Evolutionary conservation across 2,113 vertebrate species (phyloP).

Genomic region (Deroptyus accipitrinus): DNA sequence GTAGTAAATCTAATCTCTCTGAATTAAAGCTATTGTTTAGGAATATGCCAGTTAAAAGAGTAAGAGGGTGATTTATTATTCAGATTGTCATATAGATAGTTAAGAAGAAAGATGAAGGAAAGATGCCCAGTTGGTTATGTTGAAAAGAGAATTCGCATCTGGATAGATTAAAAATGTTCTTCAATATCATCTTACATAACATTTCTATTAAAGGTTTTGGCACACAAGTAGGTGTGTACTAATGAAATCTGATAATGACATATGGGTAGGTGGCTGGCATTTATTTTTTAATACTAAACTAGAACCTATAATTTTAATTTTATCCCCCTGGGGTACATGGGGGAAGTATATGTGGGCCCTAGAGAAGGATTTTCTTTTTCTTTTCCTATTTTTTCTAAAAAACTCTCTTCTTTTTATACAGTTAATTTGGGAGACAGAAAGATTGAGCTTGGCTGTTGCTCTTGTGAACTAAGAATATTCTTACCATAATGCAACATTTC

Average conservation of each 20-base stretch:
- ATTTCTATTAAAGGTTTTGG: not conserved
- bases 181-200: not conserved
- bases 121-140: not conserved
- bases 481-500: not conserved
- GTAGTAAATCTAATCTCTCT: not conserved
- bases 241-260: not conserved
- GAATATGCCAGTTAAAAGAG: not conserved
- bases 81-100: not conserved
- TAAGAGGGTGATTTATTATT: not conserved
- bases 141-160: not conserved
- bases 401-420: not conserved
- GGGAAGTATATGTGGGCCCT: not conserved
- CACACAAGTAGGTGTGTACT: not conserved
- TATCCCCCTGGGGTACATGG: not conserved
- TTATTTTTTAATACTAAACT: constrained; percentile 3
- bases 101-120: not conserved
- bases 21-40: not conserved
- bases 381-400: fast-evolving
- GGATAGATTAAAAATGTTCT: not conserved
- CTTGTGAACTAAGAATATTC: not conserved
- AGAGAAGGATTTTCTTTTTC: not conserved
- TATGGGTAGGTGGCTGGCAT: not conserved
- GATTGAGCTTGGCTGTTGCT: not conserved
- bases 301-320: not conserved
- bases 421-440: not conserved